Evolutionary conservation across 2,113 vertebrate species (phyloP).

Genomic region (Xiphophorus couchianus): DNA sequence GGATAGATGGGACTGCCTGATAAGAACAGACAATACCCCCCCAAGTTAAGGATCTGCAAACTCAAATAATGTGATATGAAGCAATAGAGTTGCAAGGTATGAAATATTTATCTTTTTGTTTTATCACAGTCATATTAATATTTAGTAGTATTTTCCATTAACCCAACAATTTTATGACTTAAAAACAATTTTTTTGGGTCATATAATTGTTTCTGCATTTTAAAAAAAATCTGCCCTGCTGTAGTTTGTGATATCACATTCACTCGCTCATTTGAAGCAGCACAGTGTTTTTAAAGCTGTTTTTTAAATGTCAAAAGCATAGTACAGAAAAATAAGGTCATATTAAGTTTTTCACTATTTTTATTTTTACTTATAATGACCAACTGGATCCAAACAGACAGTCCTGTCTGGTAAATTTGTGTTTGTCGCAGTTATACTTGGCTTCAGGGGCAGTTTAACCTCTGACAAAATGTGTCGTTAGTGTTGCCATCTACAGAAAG

Average conservation of each 20-base stretch:
- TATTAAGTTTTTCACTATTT: conserved; percentile 5
- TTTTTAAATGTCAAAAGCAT: neutral
- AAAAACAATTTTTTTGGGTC: too few relatives aligned
- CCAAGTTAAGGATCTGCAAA: conserved; percentile 34
- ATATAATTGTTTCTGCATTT: too few relatives aligned
- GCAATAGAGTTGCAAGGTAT: conserved; percentile 3
- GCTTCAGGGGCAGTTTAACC: conserved; percentile 1
- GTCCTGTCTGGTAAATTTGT: conserved; percentile 7
- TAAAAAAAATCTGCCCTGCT: too few relatives aligned
- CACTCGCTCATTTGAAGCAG: too few relatives aligned
- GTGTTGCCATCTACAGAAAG: conserved; percentile 8
- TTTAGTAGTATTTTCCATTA: neutral
- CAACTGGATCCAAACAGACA: neutral
- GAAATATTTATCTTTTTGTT: conserved; percentile 21
- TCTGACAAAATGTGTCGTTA: neutral
- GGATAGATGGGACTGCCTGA: conserved; percentile 50
- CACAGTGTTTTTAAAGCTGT: neutral
- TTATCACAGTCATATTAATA: conserved; percentile 19
- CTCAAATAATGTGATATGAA: conserved; percentile 10
- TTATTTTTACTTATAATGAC: conserved; percentile 18
- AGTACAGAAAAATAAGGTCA: too few relatives aligned
- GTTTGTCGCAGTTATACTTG: conserved; percentile 28
- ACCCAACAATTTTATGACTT: neutral
- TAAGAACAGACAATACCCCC: conserved; percentile 57
- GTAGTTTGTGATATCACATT: too few relatives aligned